phyloP scores from a whole-genome alignment of 2,888 invertebrate genomes.

The Stictocephala bisonia region DNA sequence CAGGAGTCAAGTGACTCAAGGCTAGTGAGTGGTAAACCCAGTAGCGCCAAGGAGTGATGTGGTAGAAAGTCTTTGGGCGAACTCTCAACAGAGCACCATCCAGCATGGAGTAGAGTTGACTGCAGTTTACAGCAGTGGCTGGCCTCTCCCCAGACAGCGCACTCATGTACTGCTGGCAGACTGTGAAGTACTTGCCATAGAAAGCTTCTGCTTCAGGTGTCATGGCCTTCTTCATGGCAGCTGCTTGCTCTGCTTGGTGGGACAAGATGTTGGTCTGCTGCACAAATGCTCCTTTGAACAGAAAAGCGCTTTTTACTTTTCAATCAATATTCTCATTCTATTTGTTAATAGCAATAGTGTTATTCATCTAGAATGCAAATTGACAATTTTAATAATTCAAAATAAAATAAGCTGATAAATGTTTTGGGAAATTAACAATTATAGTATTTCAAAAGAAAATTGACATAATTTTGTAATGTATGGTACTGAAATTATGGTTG shows the following conservation, averaged over 20 bases:
- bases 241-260: conserved; percentile 71
- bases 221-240: conserved; percentile 74
- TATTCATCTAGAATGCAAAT: too few relatives aligned
- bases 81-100: conserved; percentile 72
- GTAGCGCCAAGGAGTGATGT: conserved; percentile 77
- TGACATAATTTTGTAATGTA: too few relatives aligned
- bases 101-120: conserved; percentile 68
- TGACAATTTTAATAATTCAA: too few relatives aligned
- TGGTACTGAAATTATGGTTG: too few relatives aligned
- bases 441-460: too few relatives aligned
- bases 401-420: too few relatives aligned
- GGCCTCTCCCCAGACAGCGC: conserved; percentile 7
- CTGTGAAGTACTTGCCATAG: conserved; percentile 78
- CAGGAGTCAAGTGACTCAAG: conserved; percentile 68
- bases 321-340: too few relatives aligned
- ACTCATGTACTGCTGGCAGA: neutral
- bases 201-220: conserved; percentile 71
- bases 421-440: too few relatives aligned
- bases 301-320: conserved; percentile 57
- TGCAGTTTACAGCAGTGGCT: neutral
- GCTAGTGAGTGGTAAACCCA: conserved; percentile 75
- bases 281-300: conserved; percentile 79
- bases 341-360: too few relatives aligned
- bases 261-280: conserved; percentile 76
- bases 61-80: conserved; percentile 73